Evolutionary conservation across 1,140 invertebrate genomes (phyloP).

Genomic region (Drosophila virilis): DNA sequence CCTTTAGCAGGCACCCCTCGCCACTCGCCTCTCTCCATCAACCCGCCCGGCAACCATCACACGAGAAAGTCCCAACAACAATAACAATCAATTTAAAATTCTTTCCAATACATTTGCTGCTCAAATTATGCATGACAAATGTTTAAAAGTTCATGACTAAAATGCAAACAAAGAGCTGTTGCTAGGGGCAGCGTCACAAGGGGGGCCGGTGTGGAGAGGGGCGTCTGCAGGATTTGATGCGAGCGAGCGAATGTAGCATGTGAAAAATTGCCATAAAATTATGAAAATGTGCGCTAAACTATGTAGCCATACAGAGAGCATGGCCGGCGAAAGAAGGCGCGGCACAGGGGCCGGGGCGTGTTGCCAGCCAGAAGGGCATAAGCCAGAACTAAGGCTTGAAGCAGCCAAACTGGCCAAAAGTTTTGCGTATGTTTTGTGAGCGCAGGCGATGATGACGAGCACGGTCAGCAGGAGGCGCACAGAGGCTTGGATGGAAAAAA

Average conservation of each 20-base stretch:
- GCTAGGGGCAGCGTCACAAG: neutral
- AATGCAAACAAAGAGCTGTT: slow-evolving; percentile 68
- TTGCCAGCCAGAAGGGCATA: neutral
- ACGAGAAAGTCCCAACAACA: slow-evolving; percentile 31
- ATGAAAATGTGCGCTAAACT: slow-evolving; percentile 78
- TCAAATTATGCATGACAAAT: slow-evolving; percentile 83
- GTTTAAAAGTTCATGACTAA: slow-evolving; percentile 82
- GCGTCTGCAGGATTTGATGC: slow-evolving; percentile 31
- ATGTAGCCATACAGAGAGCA: slow-evolving; percentile 26
- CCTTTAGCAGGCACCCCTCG: slow-evolving; percentile 10
- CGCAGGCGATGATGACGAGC: too few species aligned
- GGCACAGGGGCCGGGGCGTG: neutral
- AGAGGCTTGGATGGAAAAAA: neutral
- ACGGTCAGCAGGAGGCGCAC: neutral
- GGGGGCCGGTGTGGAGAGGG: neutral
- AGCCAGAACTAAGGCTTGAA: neutral
- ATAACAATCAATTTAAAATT: slow-evolving; percentile 82
- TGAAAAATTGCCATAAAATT: slow-evolving; percentile 82
- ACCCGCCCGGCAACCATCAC: neutral
- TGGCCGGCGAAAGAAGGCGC: neutral
- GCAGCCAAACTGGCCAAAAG: slow-evolving; percentile 6
- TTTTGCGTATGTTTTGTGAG: slow-evolving; percentile 7
- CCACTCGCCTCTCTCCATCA: neutral
- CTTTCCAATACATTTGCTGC: slow-evolving; percentile 80
- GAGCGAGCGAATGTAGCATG: slow-evolving; percentile 55